These are phyloP conservation scores for Globia sparganii DNA, from an alignment of 2,888 invertebrate species.

Conservation along the genomic window DNA sequence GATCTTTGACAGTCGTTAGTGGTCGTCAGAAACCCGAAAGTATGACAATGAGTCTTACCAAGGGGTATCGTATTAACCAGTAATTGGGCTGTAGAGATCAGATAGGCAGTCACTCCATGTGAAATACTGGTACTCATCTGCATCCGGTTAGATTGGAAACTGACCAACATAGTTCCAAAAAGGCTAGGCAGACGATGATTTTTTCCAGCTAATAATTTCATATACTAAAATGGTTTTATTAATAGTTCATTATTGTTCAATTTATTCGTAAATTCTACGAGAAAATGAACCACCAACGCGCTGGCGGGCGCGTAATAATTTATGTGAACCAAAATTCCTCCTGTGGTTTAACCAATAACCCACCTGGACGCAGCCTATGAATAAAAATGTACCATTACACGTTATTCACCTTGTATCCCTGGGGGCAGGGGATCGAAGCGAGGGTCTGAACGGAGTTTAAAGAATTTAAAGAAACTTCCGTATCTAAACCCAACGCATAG, in stretches of 20 bases:
- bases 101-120: too few species aligned
- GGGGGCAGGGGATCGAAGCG: not conserved
- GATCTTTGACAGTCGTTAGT: too few species aligned
- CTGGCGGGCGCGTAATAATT: conserved; percentile 23
- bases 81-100: too few species aligned
- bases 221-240: not conserved
- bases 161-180: too few species aligned
- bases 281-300: not conserved
- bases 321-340: conserved; percentile 43
- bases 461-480: conserved; percentile 21
- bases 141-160: too few species aligned
- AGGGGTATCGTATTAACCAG: too few species aligned
- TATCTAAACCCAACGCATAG: not conserved
- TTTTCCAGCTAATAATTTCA: not conserved
- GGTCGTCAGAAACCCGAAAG: too few species aligned
- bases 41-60: too few species aligned
- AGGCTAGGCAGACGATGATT: not conserved
- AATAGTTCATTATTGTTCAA: not conserved
- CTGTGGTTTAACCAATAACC: conserved; percentile 36
- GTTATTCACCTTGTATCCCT: conserved; percentile 14
- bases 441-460: conserved; percentile 22
- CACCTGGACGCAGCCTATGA: conserved; percentile 27
- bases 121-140: too few species aligned
- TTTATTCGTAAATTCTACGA: conserved; percentile 13
- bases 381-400: conserved; percentile 37